Evolutionary conservation across 1,140 invertebrate genomes (phyloP).

Genomic region (Vanessa atalanta): DNA sequence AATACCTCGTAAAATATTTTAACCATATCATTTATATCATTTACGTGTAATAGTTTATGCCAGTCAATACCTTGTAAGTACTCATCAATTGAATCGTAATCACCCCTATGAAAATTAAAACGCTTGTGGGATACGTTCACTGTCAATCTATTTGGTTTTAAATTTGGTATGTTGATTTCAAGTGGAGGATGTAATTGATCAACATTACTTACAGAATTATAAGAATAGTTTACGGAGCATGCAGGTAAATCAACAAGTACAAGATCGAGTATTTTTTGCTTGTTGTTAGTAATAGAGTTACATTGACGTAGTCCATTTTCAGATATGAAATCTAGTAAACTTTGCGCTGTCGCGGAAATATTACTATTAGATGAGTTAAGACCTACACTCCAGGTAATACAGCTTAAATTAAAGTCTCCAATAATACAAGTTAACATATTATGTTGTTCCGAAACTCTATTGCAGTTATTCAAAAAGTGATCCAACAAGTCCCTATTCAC

Average conservation of each 20-base stretch:
- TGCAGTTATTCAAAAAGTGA: not conserved
- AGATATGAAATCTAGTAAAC: conserved; percentile 8
- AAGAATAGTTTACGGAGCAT: conserved; percentile 13
- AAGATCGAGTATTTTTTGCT: conserved; percentile 16
- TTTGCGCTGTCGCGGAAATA: conserved; percentile 2
- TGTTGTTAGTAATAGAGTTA: conserved; percentile 10
- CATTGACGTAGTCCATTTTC: conserved; percentile 12
- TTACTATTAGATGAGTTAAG: conserved; percentile 4
- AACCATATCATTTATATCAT: conserved; percentile 15
- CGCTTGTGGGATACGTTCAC: conserved; percentile 2
- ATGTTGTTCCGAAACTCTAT: conserved; percentile 17
- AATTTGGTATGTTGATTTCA: conserved; percentile 21
- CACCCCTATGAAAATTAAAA: conserved; percentile 39
- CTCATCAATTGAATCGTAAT: conserved; percentile 32
- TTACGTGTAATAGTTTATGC: conserved; percentile 21
- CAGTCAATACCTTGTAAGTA: conserved; percentile 30
- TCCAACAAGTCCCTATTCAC: conserved; percentile 3
- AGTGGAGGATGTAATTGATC: conserved; percentile 37
- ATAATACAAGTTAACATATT: conserved; percentile 24
- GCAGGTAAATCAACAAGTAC: conserved; percentile 19
- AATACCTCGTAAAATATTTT: conserved; percentile 28
- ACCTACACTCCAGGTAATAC: conserved; percentile 4
- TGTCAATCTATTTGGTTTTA: not conserved
- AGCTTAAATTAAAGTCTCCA: not conserved
- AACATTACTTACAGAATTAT: conserved; percentile 16